Evolutionary conservation across 2,888 invertebrate genomes (phyloP).

Genomic region (Deilephila elpenor): DNA sequence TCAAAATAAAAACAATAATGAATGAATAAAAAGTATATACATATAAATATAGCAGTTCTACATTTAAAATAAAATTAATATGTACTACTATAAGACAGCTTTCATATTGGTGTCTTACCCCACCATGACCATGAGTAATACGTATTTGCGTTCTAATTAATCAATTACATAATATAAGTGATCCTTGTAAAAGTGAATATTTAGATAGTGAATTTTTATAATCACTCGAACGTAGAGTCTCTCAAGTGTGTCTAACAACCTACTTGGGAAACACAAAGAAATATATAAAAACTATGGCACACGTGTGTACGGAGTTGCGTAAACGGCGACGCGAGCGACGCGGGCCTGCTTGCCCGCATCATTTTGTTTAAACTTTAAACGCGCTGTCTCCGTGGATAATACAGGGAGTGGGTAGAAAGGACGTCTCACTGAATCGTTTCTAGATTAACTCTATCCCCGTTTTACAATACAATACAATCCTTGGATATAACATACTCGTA

Average conservation of each 20-base stretch:
- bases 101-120: not conserved
- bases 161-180: not conserved
- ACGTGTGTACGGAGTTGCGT: slow-evolving; percentile 15
- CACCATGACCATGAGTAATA: not conserved
- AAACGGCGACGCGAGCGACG: not conserved
- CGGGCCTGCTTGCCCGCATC: not conserved
- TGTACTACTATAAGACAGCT: not conserved
- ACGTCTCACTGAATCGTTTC: not conserved
- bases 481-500: not conserved
- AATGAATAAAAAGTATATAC: too few species aligned
- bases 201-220: not conserved
- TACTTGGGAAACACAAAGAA: slow-evolving; percentile 23
- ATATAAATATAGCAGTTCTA: too few species aligned
- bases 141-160: slow-evolving; percentile 3
- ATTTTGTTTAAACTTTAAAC: slow-evolving; percentile 7
- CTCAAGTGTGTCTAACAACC: slow-evolving; percentile 26
- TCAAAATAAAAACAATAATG: too few species aligned
- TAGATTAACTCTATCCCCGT: not conserved
- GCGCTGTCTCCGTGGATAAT: not conserved
- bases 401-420: not conserved
- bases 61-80: too few species aligned
- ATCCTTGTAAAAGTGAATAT: slow-evolving; percentile 10
- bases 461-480: not conserved
- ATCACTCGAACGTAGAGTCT: slow-evolving; percentile 4
- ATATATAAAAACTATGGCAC: slow-evolving; percentile 18